phyloP scores from a whole-genome alignment of 2,888 invertebrate species.

The Ctena decussata region DNA sequence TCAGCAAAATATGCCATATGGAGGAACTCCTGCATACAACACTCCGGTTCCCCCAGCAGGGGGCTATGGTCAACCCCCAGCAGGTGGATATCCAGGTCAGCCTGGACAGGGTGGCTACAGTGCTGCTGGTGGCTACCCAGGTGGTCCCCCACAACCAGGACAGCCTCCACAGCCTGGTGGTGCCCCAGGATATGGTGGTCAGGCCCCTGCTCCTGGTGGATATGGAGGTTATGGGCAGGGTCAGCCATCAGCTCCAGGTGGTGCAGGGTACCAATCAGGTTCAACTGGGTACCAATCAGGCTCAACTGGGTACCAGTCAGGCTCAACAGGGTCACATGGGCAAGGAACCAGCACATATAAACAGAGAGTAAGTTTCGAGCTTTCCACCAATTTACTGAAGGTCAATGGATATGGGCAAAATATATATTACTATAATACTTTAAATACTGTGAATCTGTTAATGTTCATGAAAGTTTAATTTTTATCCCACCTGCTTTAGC shows the following conservation, averaged over 20 bases:
- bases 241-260: slow-evolving; percentile 47
- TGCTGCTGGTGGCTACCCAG: slow-evolving; percentile 49
- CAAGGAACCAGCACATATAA: slow-evolving; percentile 62
- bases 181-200: slow-evolving; percentile 39
- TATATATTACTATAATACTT: too few species aligned
- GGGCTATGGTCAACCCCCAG: slow-evolving; percentile 46
- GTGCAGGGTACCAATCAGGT: slow-evolving; percentile 43
- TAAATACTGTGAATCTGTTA: too few species aligned
- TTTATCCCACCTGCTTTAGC: too few species aligned
- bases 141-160: slow-evolving; percentile 20
- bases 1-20: slow-evolving; percentile 10
- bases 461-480: too few species aligned
- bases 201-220: slow-evolving; percentile 36
- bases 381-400: too few species aligned
- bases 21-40: slow-evolving; percentile 45
- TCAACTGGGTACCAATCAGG: slow-evolving; percentile 25
- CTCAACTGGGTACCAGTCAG: not conserved
- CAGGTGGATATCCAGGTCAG: slow-evolving; percentile 43
- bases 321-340: not conserved
- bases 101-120: slow-evolving; percentile 41
- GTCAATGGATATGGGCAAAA: too few species aligned
- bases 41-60: slow-evolving; percentile 52
- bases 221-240: slow-evolving; percentile 26
- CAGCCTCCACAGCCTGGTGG: slow-evolving; percentile 33
- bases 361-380: slow-evolving; percentile 46